These are phyloP conservation scores for Villa cingulata DNA, from an alignment of 2,888 invertebrate genomes.

Conservation along the genomic window DNA sequence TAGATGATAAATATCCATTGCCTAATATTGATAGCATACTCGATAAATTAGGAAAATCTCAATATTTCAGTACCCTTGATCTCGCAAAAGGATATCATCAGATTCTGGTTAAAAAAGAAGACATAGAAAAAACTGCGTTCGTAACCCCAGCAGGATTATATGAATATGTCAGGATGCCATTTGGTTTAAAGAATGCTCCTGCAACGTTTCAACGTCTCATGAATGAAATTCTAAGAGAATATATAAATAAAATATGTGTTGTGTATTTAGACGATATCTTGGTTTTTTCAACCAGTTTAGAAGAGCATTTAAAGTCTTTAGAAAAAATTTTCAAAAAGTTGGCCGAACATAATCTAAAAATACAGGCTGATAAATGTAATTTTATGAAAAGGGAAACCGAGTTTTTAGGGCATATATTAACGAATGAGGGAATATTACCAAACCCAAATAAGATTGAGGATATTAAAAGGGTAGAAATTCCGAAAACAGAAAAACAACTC, in stretches of 20 bases:
- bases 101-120: constrained; percentile 2
- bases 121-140: constrained; percentile 12
- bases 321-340: constrained; percentile 1
- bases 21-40: constrained; percentile 9
- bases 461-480: not conserved
- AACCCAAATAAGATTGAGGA: not conserved
- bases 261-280: constrained; percentile 8
- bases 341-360: not conserved
- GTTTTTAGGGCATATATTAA: not conserved
- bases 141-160: constrained; percentile 3
- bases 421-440: not conserved
- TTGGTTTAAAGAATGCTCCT: constrained; percentile 8
- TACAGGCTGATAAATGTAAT: constrained; percentile 1
- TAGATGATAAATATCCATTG: constrained; percentile 8
- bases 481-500: not conserved
- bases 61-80: no score
- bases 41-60: constrained; percentile 7
- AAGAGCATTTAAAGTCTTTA: constrained; percentile 8
- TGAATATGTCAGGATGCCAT: constrained; percentile 11
- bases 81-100: constrained; percentile 1
- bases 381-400: constrained; percentile 1
- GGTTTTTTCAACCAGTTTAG: constrained; percentile 9
- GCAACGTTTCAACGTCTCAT: constrained; percentile 10
- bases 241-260: constrained; percentile 3
- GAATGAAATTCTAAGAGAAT: constrained; percentile 9